These are phyloP conservation scores for Bufo gargarizans DNA, from an alignment of 2,113 vertebrate genomes.

Conservation along the genomic window DNA sequence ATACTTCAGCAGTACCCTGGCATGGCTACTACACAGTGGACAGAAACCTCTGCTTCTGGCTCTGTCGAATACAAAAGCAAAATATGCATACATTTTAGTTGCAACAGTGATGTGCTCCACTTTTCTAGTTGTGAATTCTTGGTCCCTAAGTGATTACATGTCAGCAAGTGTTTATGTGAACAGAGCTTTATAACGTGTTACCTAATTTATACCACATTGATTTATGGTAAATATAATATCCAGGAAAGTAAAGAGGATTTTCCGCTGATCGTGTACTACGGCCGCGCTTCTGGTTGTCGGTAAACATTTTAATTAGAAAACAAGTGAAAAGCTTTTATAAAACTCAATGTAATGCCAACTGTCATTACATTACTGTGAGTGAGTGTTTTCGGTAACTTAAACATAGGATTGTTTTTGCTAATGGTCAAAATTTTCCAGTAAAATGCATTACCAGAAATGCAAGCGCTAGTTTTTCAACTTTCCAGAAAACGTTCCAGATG, in stretches of 20 bases:
- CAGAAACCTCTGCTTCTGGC: no score
- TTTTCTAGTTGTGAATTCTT: no score
- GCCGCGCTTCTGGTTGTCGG: constrained; percentile 19
- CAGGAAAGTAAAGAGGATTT: constrained; percentile 5
- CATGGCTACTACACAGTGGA: no score
- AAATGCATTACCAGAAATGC: constrained; percentile 34
- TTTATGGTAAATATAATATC: constrained; percentile 14
- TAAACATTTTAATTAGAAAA: constrained; percentile 54
- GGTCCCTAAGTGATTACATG: no score
- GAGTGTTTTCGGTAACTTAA: constrained; percentile 44
- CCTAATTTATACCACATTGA: background rate
- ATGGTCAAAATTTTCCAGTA: constrained; percentile 45
- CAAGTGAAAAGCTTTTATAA: constrained; percentile 39
- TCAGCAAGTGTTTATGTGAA: background rate
- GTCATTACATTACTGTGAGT: constrained; percentile 29
- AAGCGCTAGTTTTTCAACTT: constrained; percentile 1
- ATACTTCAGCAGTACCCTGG: no score
- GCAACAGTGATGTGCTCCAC: no score
- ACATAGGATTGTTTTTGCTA: background rate
- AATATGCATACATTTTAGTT: no score
- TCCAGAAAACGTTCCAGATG: background rate
- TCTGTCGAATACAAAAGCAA: no score
- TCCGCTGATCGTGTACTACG: constrained; percentile 34
- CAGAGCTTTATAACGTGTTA: background rate
- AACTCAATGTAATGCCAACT: constrained; percentile 16